Conservation (phyloP, 2,888 invertebrate species). For the Epinotia ramella region DNA sequence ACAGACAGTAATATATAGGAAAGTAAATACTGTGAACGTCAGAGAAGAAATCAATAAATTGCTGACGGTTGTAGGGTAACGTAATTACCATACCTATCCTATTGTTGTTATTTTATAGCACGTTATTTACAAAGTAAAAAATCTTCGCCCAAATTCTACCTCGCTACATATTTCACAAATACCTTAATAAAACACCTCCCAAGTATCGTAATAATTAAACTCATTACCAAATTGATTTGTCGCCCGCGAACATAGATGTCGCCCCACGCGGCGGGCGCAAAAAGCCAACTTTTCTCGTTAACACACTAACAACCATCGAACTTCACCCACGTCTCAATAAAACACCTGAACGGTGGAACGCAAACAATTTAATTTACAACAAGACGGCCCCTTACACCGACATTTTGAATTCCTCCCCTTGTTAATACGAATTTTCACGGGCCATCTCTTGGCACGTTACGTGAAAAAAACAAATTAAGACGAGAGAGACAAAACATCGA, state of each 20-base stretch:
- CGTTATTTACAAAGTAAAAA: too few species aligned
- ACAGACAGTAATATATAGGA: not conserved
- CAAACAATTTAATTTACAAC: constrained; percentile 51
- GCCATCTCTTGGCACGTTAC: constrained; percentile 48
- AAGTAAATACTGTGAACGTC: not conserved
- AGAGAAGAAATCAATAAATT: too few species aligned
- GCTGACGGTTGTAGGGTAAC: not conserved
- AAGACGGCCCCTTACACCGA: constrained; percentile 46
- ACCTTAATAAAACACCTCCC: not conserved
- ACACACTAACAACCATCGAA: constrained; percentile 43
- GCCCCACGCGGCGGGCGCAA: constrained; percentile 11
- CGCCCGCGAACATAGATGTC: constrained; percentile 18
- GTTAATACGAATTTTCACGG: constrained; percentile 50
- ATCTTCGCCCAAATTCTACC: not conserved
- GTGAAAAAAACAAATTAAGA: constrained; percentile 51
- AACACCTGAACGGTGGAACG: constrained; percentile 44
- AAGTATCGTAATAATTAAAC: constrained; percentile 7
- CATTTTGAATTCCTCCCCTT: constrained; percentile 50
- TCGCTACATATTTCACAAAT: not conserved
- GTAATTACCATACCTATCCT: not conserved
- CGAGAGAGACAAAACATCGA: constrained; percentile 48
- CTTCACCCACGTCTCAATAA: constrained; percentile 43
- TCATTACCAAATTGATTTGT: constrained; percentile 22
- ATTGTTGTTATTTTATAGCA: too few species aligned
- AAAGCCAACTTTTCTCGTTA: constrained; percentile 44